Base-by-base conservation (phyloP, 2,113 vertebrate species). In the Podiceps cristatus region DNA sequence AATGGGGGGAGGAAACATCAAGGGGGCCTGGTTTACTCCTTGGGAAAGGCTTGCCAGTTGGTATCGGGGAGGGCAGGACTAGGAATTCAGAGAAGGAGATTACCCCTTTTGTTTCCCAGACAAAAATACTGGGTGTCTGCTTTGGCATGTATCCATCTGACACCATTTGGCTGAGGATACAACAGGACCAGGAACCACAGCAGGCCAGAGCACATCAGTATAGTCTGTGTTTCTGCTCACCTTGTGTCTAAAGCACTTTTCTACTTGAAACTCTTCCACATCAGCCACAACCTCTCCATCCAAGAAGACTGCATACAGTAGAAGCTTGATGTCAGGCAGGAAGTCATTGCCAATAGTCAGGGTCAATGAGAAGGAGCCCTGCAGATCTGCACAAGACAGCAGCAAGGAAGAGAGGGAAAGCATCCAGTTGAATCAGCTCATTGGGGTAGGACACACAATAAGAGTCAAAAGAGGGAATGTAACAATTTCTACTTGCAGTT, bases 211-310 rank as follows among this genome's bases (percentile, higher is more conserved):
- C 37, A 37, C 37, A 37, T 37, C 37, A 37, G 37, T 37, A 37
- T 9, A 37, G 37, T 37, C 37, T 37, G 37, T 55, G 40, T 59
- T 88, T 42, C 92, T 79, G 25, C 85, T 88, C 33, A 98, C 97
- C 94, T 94, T 94, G 35, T 98, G 86, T 17, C 66, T 97, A 72
- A 97, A 91, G 64, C 97, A 98, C 24, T 33, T 35, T 47, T 91
- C 89, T 42, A 96, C 64, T 62, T 45, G 16, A 85, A 97, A 98
- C 29, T 74, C 16, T 60, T 97, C 96, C 33, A 71, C 31, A 18
- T 97, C 96, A n/a, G 96, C 96, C 50, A 95, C 89, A 37, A 98
- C 94, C 77, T 98, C 96, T 23, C 97, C 97, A 11, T 98, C 95
- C 1, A 45, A 50, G 76, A 98, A 97, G 44, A 97, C n/a, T 0